These are phyloP conservation scores for Oreotrochilus melanogaster DNA, from an alignment of 2,113 vertebrate genomes.

Conservation along the genomic window DNA sequence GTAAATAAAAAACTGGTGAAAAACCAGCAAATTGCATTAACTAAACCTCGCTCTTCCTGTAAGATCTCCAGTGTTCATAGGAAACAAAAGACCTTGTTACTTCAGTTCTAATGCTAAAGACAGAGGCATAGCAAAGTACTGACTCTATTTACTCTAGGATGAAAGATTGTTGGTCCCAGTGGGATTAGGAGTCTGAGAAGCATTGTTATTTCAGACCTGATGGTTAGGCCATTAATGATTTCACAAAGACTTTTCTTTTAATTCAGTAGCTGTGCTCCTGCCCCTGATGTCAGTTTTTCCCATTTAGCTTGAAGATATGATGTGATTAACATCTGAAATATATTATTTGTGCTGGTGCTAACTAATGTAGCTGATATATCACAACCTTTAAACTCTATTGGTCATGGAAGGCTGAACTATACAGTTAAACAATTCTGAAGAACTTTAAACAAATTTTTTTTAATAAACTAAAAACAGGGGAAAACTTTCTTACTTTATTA, in stretches of 20 bases:
- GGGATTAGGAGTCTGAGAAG: neutral
- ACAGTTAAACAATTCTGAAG: neutral
- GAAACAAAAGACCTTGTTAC: neutral
- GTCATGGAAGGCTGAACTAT: neutral
- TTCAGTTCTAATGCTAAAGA: neutral
- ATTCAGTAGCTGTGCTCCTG: neutral
- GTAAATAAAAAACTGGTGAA: neutral
- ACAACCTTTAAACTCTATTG: neutral
- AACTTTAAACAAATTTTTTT: neutral
- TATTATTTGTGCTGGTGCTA: neutral
- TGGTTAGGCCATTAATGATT: conserved; percentile 18
- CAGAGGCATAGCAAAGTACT: neutral
- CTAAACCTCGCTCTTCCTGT: neutral
- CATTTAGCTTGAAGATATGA: conserved; percentile 27
- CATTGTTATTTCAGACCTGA: conserved; percentile 34
- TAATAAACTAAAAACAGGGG: neutral
- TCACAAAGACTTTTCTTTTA: neutral
- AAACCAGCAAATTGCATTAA: neutral
- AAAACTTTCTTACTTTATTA: neutral
- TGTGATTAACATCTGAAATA: conserved; percentile 36
- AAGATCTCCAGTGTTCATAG: neutral
- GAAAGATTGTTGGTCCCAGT: neutral
- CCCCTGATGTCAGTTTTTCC: neutral
- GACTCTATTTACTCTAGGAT: neutral
- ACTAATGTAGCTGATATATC: conserved; percentile 25